phyloP scores from a whole-genome alignment of 2,113 vertebrate genomes.

The Phoxinus phoxinus region DNA sequence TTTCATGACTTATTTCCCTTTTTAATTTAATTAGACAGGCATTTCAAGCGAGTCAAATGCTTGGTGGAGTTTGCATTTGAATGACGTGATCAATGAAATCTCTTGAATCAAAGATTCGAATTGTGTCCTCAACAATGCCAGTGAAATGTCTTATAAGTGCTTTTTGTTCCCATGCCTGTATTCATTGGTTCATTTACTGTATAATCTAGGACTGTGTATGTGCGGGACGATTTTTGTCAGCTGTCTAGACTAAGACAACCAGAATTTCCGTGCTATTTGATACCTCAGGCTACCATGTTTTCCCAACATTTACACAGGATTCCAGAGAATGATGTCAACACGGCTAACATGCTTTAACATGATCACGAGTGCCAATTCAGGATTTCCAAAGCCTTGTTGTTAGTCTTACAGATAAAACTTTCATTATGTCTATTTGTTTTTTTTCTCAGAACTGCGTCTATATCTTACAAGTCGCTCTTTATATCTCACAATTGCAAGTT shows the following conservation, averaged over 20 bases:
- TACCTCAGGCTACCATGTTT: neutral
- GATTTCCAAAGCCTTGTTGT: neutral
- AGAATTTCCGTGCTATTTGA: neutral
- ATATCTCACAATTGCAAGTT: too few relatives aligned
- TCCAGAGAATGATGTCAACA: constrained; percentile 2
- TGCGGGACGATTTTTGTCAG: neutral
- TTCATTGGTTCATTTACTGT: neutral
- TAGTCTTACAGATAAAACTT: neutral
- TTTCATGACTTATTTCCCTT: neutral
- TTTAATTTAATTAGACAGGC: neutral
- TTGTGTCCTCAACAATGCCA: neutral
- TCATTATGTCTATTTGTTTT: too few relatives aligned
- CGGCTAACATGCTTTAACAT: constrained; percentile 3
- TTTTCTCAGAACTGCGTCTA: too few relatives aligned
- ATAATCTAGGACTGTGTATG: neutral
- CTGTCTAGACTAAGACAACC: neutral
- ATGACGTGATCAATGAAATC: neutral
- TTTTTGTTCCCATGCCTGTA: neutral
- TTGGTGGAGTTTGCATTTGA: neutral
- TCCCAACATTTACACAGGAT: neutral
- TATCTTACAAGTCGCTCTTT: too few relatives aligned
- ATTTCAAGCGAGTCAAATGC: too few relatives aligned
- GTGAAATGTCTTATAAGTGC: neutral
- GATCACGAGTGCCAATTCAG: neutral
- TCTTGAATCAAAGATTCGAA: neutral